Conservation (phyloP, 2,797 vertebrate species). For the Sebastes wilsoni region DNA sequence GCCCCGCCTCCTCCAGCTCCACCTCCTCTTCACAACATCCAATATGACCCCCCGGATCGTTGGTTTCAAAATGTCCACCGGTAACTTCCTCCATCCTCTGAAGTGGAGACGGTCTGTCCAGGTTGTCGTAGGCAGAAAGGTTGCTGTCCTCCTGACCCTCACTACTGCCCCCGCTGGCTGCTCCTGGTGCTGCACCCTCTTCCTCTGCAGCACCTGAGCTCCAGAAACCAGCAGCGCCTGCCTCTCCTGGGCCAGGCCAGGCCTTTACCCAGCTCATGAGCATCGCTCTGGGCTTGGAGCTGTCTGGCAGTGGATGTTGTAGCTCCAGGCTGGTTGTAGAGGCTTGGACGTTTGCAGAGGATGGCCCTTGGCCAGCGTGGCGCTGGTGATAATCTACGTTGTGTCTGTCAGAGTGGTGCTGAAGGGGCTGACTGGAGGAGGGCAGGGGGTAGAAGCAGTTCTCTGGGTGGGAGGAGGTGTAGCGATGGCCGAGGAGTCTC, state of each 20-base stretch:
- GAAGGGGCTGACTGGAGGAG: conserved; percentile 42
- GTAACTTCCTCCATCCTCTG: conserved; percentile 9
- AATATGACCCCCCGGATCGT: neutral
- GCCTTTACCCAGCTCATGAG: conserved; percentile 50
- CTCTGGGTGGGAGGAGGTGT: conserved; percentile 71
- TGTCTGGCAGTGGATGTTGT: conserved; percentile 14
- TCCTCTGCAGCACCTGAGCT: conserved; percentile 7
- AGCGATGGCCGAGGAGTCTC: conserved; percentile 63
- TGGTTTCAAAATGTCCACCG: neutral
- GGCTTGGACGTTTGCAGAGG: neutral
- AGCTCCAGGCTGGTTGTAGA: conserved; percentile 32
- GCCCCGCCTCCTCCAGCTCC: conserved; percentile 31
- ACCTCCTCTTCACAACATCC: conserved; percentile 2
- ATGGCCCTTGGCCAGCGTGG: neutral
- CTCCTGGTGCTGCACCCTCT: neutral
- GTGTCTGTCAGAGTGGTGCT: conserved; percentile 24
- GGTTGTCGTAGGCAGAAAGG: conserved; percentile 81
- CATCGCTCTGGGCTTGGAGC: neutral
- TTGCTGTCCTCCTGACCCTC: conserved; percentile 77
- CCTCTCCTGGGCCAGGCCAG: conserved; percentile 33
- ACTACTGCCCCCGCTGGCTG: conserved; percentile 68
- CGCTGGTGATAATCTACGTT: conserved; percentile 22
- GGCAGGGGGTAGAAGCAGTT: conserved; percentile 67
- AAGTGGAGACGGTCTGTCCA: conserved; percentile 43
- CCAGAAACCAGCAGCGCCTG: conserved; percentile 35